phyloP scores from a whole-genome alignment of 2,888 invertebrate species.

The Tenthredo notha region DNA sequence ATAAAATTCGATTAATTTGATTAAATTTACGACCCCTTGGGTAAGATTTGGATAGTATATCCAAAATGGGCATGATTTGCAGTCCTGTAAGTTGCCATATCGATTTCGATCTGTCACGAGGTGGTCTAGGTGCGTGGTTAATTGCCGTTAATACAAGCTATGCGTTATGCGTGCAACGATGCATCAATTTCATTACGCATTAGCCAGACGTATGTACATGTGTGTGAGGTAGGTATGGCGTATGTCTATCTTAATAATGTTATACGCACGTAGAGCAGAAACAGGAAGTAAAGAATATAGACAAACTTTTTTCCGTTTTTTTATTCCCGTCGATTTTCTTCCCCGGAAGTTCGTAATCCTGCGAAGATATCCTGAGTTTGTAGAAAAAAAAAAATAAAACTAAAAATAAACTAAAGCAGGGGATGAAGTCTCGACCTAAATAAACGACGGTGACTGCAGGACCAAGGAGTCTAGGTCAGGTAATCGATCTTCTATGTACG shows the following conservation, averaged over 20 bases:
- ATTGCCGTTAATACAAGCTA: constrained; percentile 31
- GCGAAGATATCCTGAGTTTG: background rate
- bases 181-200: constrained; percentile 37
- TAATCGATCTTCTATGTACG: background rate
- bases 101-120: constrained; percentile 26
- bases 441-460: background rate
- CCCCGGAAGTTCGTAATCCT: background rate
- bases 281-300: background rate
- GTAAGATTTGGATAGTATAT: background rate
- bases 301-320: background rate
- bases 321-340: background rate
- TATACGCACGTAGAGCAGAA: background rate
- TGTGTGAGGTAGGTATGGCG: background rate
- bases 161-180: constrained; percentile 31
- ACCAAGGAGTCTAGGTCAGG: background rate
- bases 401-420: background rate
- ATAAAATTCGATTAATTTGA: background rate
- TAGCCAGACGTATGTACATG: background rate
- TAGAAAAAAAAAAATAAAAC: background rate
- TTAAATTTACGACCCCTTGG: background rate
- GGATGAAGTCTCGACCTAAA: background rate
- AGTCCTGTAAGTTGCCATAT: background rate
- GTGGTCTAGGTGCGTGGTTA: constrained; percentile 18
- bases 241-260: background rate
- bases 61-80: background rate